Conservation (phyloP, 2,113 vertebrate genomes). For the Hystrix cristata region DNA sequence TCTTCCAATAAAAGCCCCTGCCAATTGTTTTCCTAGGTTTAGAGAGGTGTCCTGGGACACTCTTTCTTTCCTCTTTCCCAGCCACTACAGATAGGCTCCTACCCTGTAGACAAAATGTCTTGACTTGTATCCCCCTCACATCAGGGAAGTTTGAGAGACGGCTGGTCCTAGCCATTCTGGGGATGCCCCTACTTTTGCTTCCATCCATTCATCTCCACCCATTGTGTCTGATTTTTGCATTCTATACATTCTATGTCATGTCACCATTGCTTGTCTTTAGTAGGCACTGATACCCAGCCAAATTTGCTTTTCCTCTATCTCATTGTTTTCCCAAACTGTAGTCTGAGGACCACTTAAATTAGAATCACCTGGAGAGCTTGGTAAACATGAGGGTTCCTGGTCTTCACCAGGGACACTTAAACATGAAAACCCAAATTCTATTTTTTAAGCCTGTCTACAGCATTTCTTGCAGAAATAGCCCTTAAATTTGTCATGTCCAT, state of each 20-base stretch:
- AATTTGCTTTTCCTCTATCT: neutral
- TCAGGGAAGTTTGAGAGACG: neutral
- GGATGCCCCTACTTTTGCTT: neutral
- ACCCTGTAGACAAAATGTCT: neutral
- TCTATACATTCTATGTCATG: neutral
- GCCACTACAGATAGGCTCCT: neutral
- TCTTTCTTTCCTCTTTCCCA: neutral
- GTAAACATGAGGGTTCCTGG: neutral
- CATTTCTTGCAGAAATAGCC: neutral
- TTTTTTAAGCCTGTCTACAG: neutral
- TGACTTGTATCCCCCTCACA: neutral
- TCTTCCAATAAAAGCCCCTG: neutral
- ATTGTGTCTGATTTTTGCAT: neutral
- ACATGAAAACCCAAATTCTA: neutral
- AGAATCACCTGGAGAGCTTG: neutral
- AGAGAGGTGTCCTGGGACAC: neutral
- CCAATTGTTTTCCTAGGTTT: neutral
- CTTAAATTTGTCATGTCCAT: neutral
- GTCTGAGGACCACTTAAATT: neutral
- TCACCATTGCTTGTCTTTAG: neutral
- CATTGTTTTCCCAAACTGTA: neutral
- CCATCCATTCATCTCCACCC: neutral
- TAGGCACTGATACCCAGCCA: neutral
- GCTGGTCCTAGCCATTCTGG: too few relatives aligned
- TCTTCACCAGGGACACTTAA: neutral